These are phyloP conservation scores for Balaeniceps rex DNA, from an alignment of 2,113 vertebrate species.

Conservation along the genomic window DNA sequence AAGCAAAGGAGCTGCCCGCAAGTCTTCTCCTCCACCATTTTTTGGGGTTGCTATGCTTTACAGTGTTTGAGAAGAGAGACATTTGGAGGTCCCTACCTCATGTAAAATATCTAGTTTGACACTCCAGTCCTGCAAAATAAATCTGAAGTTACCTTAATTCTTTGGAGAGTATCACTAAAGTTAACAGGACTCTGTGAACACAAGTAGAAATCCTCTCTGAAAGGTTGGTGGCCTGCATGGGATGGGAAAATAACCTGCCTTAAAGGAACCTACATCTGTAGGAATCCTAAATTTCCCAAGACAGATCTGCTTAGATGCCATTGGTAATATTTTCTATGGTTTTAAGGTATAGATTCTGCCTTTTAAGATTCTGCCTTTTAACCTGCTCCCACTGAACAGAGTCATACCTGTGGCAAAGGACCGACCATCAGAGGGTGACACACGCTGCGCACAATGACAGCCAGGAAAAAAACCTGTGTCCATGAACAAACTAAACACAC, in stretches of 20 bases:
- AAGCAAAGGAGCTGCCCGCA: neutral
- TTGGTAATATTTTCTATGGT: neutral
- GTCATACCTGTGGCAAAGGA: neutral
- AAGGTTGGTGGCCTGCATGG: neutral
- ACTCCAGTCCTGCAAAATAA: neutral
- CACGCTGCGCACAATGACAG: accelerated
- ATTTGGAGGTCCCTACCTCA: neutral
- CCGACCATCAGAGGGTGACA: neutral
- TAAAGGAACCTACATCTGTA: neutral
- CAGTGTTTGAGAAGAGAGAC: neutral
- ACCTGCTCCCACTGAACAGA: neutral
- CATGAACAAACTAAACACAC: neutral
- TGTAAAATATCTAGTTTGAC: neutral
- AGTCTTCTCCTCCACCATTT: neutral
- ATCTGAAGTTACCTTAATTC: neutral
- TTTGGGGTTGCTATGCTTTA: neutral
- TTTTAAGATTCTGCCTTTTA: neutral
- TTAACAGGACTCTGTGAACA: neutral
- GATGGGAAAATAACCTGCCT: neutral
- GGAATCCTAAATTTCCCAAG: neutral
- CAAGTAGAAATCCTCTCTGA: neutral
- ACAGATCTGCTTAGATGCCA: neutral
- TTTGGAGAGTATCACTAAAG: neutral
- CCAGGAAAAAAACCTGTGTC: neutral
- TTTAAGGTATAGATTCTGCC: neutral